These are phyloP conservation scores for Aspiorhynchus laticeps DNA, from an alignment of 2,113 vertebrate species.

Conservation along the genomic window DNA sequence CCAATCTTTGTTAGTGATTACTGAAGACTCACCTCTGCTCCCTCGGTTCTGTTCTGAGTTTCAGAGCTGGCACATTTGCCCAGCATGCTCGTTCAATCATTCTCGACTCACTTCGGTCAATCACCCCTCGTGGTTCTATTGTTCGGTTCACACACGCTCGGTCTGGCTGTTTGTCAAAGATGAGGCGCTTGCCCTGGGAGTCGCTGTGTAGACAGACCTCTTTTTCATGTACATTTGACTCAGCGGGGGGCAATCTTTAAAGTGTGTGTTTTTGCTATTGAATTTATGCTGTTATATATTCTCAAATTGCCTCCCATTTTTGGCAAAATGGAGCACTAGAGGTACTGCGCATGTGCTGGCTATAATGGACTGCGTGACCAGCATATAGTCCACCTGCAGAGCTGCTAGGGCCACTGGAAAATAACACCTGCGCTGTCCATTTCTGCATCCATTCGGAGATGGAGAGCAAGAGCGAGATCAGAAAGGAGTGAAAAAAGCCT, in stretches of 20 bases:
- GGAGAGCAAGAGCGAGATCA: slow-evolving; percentile 17
- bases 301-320: slow-evolving; percentile 12
- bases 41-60: slow-evolving; percentile 4
- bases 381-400: slow-evolving; percentile 37
- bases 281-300: slow-evolving; percentile 22
- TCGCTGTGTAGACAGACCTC: neutral
- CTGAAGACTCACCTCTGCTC: slow-evolving; percentile 22
- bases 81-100: slow-evolving; percentile 56
- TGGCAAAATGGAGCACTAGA: neutral
- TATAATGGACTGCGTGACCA: slow-evolving; percentile 30
- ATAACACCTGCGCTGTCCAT: slow-evolving; percentile 37
- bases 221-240: slow-evolving; percentile 32
- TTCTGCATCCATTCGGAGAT: slow-evolving; percentile 21
- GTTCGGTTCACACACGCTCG: slow-evolving; percentile 3
- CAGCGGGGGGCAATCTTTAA: slow-evolving; percentile 39
- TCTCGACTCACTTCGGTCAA: slow-evolving; percentile 64
- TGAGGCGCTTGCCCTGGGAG: neutral
- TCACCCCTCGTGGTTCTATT: slow-evolving; percentile 60
- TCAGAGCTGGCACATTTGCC: slow-evolving; percentile 58
- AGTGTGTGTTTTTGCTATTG: slow-evolving; percentile 36
- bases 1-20: slow-evolving; percentile 42
- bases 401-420: slow-evolving; percentile 31
- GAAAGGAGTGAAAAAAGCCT: neutral
- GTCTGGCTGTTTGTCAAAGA: slow-evolving; percentile 23
- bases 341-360: neutral